Evolutionary conservation across 2,113 vertebrate genomes (phyloP), one percentile per base, ranked within the genome.

Genomic region (Sander lucioperca): DNA sequence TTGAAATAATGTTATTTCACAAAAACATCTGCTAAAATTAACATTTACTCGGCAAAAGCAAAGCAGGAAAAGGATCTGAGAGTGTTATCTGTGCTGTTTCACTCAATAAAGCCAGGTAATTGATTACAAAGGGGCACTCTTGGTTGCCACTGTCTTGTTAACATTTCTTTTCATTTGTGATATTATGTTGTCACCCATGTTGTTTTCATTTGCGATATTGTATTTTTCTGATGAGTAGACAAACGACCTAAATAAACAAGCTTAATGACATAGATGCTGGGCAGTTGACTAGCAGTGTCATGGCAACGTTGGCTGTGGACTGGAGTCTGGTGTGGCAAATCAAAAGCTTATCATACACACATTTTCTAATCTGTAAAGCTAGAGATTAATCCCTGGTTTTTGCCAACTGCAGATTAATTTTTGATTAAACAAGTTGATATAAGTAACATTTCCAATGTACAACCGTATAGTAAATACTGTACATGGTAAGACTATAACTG

Each of bases 211-310:
- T 33, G 27, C 33, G 3, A 62, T 25, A n/a, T 70, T 50, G 53
- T 54, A 11, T 25, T 23, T 53, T 53, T 45, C 12, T 15, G 45
- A 67, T 53, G 19, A 51, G 15, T 53, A 7, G 18, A 56, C 30
- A 81, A 78, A 82, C 76, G 30, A 72, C 47, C 74, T 69, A 63
- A 82, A 88, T 77, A 68, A 68, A 57, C 23, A 53, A 25, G 53
- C 48, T 66, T 39, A 71, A 82, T n/a, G 61, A 51, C 50, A 12
- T 4, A 54, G 19, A 58, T 53, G 45, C 39, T 23, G 72, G 33
- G 47, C 83, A 27, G 65, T 39, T 27, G n/a, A 77, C 5, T 48
- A 15, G 39, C 21, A n/a, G 51, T 68, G 82, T 69, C 80, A 86
- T 58, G 75, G 73, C 27, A 79, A 79, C 25, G 1, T n/a, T 36